Base-by-base conservation (phyloP, 2,888 invertebrate genomes). In the Trypoxylon attenuatum region DNA sequence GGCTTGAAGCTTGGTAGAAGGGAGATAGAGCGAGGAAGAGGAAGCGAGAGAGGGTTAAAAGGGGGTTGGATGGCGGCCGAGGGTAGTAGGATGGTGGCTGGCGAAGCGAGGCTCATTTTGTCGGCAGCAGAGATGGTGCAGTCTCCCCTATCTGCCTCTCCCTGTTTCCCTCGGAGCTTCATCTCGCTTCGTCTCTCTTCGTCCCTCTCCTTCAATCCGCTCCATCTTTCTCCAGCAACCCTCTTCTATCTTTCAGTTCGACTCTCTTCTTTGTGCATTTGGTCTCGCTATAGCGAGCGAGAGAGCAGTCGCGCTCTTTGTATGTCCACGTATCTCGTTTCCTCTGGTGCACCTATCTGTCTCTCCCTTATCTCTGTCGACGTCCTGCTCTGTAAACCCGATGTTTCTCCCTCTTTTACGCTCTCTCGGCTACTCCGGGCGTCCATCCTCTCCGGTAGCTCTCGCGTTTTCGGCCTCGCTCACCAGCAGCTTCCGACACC, bases 51-150 rank as follows among this genome's bases (percentile, higher is more conserved):
- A 23, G 21, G 29, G 54, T 41, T 51, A 23, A 52, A 51, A 39
- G 49, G 18, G 19, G 55, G 18, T 39, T 51, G 25, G 55, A 51
- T 25, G 49, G 22, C 21, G 50, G 18, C 13, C 50, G 42, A 29
- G 65, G 66, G 68, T 62, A 52, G 54, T 51, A 66, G 73, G 59
- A 64, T 65, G 69, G 62, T 73, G 76, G 77, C 66, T 77, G 81
- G 77, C 79, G 80, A 81, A 80, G 83, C 82, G 86, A 85, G 82
- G 86, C 85, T 86, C 86, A 86, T 85, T 86, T 86, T 85, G 85
- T 84, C 82, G 86, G 84, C 82, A 71, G 79, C 69, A 77, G 79
- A 82, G 79, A 79, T 77, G 76, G 71, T 67, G 77, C 70, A 67
- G 71, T 65, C 61, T 51, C 8, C 43, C 55, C 64, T 66, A 64